phyloP scores from a whole-genome alignment of 2,113 vertebrate genomes.

The Erythrocercus mccallii region DNA sequence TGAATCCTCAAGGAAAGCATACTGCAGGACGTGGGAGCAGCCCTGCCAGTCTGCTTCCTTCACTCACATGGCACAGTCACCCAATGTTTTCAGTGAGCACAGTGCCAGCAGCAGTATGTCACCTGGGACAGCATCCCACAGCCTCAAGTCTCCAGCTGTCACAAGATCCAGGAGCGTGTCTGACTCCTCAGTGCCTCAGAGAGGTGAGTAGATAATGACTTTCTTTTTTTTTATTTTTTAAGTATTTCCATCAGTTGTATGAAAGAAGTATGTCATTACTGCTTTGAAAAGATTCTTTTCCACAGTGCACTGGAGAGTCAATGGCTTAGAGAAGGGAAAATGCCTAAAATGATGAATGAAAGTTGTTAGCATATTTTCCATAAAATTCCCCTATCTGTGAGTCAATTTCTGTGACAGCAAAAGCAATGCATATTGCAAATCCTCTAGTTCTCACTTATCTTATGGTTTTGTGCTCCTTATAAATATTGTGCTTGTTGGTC shows the following conservation, averaged over 20 bases:
- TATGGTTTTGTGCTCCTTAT: not conserved
- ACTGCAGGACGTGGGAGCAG: conserved; percentile 93
- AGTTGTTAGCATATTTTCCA: not conserved
- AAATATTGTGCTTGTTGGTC: not conserved
- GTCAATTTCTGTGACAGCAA: not conserved
- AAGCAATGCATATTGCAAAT: not conserved
- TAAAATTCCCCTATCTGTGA: not conserved
- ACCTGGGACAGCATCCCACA: conserved; percentile 80
- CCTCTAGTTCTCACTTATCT: not conserved
- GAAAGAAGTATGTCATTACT: not conserved
- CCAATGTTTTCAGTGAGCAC: conserved; percentile 87
- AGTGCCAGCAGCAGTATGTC: conserved; percentile 82
- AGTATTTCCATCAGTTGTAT: not conserved
- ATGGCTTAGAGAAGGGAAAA: not conserved
- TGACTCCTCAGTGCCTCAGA: conserved; percentile 90
- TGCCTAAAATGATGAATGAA: not conserved
- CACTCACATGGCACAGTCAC: conserved; percentile 84
- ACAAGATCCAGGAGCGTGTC: conserved; percentile 90
- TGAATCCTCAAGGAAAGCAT: conserved; percentile 91
- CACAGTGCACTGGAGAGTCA: not conserved
- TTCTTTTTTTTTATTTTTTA: not conserved
- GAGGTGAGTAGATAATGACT: conserved; percentile 73
- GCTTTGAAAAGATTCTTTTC: not conserved
- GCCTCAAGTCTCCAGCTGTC: conserved; percentile 88
- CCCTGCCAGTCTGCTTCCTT: conserved; percentile 80